Evolutionary conservation across 2,888 invertebrate genomes (phyloP), one percentile per base, ranked within the genome.

Genomic region (Tridacna gigas): DNA sequence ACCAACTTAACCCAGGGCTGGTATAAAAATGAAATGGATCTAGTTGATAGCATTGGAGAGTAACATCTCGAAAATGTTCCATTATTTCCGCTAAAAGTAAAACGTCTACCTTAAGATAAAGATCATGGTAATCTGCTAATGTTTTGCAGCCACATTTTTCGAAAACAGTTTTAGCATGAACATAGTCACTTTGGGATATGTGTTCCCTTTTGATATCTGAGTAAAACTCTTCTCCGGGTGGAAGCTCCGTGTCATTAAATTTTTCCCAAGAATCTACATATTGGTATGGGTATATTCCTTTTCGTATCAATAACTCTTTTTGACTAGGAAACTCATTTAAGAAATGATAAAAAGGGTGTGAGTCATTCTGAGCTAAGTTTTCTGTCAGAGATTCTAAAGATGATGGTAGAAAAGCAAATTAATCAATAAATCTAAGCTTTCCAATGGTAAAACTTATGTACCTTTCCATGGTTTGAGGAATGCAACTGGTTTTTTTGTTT

Each of bases 211-310:
- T 90, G 80, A 84, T 56, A n/a, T 79, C 73, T 79, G 80, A 83
- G 82, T 79, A 90, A 86, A 88, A 90, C n/a, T 66, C 63, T 51
- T 79, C 77, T 47, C 77, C 76, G 26, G 76, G 63, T 63, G 61
- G 79, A 25, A 86, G 51, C 51, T 51, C 0, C 0, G 5, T 56
- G 47, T 67, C 74, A 60, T 28, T 47, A 76, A 80, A 86, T 79
- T 74, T 80, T 20, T n/a, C 22, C 66, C 28, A 47, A 25, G 90
- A 7, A 90, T 71, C 88, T 5, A 94, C 71, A 80, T 92, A 93
- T 2, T 93, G 92, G 80, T 93, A 94, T 0, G 92, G 93, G 79
- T 94, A 94, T 18, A 94, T 84, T 15, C 93, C 92, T 84, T 94
- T 94, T 26, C 82, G 15, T 20, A 79, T 5, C 1, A 87, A 63